Percentiles rank a stretch among this genome's conserved stretches.
Conservation (phyloP, 2,888 invertebrate species). For the Proisotoma minuta region DNA sequence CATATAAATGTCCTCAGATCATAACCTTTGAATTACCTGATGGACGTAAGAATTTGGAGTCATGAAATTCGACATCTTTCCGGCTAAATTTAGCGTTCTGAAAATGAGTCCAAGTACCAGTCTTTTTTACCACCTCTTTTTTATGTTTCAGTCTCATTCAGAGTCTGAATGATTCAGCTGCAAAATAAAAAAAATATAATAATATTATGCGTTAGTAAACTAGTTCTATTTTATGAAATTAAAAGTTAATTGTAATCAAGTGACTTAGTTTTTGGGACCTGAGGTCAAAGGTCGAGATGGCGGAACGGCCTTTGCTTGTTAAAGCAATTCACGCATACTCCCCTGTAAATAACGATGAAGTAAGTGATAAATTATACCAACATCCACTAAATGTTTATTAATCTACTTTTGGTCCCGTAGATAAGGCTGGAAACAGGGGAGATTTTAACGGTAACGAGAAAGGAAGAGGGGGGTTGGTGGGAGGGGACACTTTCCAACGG, state of each 20-base stretch:
- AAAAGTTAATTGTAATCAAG: too few relatives aligned
- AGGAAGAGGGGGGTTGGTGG: conserved; percentile 98
- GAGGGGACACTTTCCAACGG: conserved; percentile 64
- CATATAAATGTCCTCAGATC: background rate
- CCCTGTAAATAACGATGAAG: conserved; percentile 96
- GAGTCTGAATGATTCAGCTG: too few relatives aligned
- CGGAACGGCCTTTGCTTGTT: conserved; percentile 61
- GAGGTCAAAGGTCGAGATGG: conserved; percentile 1
- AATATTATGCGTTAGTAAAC: too few relatives aligned
- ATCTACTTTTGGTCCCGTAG: conserved; percentile 53
- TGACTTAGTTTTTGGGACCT: background rate
- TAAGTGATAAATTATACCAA: conserved; percentile 6
- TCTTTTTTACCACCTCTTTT: too few relatives aligned
- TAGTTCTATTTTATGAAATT: too few relatives aligned
- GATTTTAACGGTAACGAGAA: conserved; percentile 91
- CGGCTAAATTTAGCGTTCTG: too few relatives aligned
- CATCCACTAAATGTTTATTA: conserved; percentile 7
- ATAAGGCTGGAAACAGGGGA: conserved; percentile 93
- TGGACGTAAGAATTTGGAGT: too few relatives aligned
- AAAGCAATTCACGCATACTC: conserved; percentile 90
- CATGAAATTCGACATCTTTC: too few relatives aligned
- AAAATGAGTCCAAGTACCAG: too few relatives aligned
- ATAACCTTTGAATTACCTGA: conserved; percentile 25
- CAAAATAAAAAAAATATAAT: too few relatives aligned
- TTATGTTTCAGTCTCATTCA: too few relatives aligned